A percentile compares a stretch with the other conserved stretches of the same genome.
Evolutionary conservation across 2,113 vertebrate genomes (phyloP).

Genomic region (Alexandromys fortis): DNA sequence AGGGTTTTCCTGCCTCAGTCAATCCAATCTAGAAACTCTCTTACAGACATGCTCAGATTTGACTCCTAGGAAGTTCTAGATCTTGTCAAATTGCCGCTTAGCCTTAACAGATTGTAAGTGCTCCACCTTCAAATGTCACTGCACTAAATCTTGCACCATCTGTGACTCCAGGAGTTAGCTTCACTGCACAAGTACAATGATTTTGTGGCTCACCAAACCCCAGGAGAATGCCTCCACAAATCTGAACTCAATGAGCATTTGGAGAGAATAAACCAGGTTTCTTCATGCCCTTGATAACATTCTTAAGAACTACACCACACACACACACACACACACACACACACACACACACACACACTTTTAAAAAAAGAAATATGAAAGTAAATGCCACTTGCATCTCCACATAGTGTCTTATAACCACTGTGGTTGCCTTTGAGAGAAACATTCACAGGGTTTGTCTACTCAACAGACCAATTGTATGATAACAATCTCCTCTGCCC

Average conservation of each 20-base stretch:
- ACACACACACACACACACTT: too few species aligned
- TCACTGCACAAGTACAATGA: background rate
- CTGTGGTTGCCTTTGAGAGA: background rate
- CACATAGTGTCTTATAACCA: background rate
- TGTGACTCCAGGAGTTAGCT: rapidly evolving
- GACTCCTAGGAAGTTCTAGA: background rate
- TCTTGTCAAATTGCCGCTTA: background rate
- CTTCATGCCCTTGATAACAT: background rate
- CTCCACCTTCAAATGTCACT: background rate
- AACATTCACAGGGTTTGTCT: background rate
- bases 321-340: too few species aligned
- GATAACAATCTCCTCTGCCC: background rate
- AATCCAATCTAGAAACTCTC: background rate
- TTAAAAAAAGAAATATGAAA: background rate
- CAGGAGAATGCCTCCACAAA: background rate
- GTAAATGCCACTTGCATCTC: too few species aligned
- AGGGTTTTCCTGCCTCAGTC: background rate
- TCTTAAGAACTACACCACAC: background rate
- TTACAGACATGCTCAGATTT: background rate
- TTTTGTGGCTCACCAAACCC: background rate
- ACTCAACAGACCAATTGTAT: background rate
- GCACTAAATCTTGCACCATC: background rate
- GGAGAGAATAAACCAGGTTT: background rate
- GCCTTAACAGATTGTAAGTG: background rate
- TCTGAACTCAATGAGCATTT: background rate